Base-by-base conservation (phyloP, 1,140 invertebrate species). In the Drosophila ogumai region DNA sequence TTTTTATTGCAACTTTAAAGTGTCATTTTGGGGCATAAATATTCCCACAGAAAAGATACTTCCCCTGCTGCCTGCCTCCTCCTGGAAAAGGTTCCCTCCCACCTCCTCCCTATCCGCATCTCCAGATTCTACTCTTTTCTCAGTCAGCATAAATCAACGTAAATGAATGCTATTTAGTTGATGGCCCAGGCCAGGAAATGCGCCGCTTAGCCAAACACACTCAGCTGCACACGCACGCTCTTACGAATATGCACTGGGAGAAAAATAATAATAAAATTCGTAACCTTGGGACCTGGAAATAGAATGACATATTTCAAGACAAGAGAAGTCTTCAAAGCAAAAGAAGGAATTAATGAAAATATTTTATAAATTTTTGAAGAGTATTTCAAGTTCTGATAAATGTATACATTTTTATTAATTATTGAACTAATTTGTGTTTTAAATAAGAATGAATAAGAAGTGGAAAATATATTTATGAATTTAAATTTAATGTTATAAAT, bases 101-200 rank as follows among this genome's bases (percentile, higher is more conserved):
- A 25, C n/a, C n/a, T 8, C 34, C 28, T 36, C 28, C 34, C 40
- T 47, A 68, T 52, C 71, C 57, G 34, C 52, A 17, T 46, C 55
- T 59, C 25, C 40, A 46, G 40, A 60, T 9, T 79, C 49, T 60
- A 74, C 78, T 74, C 58, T 68, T 85, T 75, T 65, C 55, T 76
- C 34, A 49, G 80, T 55, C 69, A 52, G 79, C 81, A 91, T 91
- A 91, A 91, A 91, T 91, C 88, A 91, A 84, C 78, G 90, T 75
- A 91, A 91, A 91, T 91, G 88, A 90, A 91, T 85, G 81, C 85
- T 85, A 91, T 91, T 91, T 91, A 82, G 90, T 88, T 88, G 85
- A 88, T 90, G 85, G 84, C 77, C 52, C 74, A 67, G 59, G 77
- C 85, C 85, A 90, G 85, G 85, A 88, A 90, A 88, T 88, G 85